A percentile compares a stretch with the other conserved stretches of the same genome.
These are phyloP conservation scores for Pristionchus mayeri DNA, from an alignment of 2,888 invertebrate species.

Conservation along the genomic window DNA sequence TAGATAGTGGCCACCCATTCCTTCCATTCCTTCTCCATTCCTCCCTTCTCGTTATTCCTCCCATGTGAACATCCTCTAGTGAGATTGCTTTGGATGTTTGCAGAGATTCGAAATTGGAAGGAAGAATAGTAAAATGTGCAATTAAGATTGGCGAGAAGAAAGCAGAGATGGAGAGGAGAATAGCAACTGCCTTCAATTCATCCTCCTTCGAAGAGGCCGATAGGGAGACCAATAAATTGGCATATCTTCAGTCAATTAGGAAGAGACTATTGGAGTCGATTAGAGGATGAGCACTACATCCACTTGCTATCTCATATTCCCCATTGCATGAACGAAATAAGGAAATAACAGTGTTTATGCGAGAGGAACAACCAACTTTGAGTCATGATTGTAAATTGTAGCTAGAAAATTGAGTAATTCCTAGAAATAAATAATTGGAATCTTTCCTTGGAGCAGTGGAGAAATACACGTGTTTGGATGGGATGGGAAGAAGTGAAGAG, in stretches of 20 bases:
- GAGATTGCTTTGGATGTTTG: neutral
- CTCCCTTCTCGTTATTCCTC: neutral
- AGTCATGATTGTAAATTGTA: constrained; percentile 40
- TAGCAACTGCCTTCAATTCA: neutral
- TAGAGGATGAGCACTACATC: constrained; percentile 23
- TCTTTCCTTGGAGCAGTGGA: constrained; percentile 1
- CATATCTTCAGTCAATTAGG: constrained; percentile 43
- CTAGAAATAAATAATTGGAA: constrained; percentile 26
- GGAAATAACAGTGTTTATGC: neutral
- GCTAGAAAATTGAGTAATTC: constrained; percentile 21
- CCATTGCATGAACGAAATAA: neutral
- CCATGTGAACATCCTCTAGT: neutral
- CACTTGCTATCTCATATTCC: neutral
- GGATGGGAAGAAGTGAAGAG: constrained; percentile 22
- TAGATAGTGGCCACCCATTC: neutral
- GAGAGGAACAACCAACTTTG: constrained; percentile 16
- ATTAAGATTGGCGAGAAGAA: constrained; percentile 16
- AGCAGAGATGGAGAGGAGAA: constrained; percentile 27
- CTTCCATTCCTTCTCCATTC: neutral
- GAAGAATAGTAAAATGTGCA: neutral
- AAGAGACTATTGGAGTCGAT: constrained; percentile 15
- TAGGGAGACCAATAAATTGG: neutral
- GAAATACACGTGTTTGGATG: neutral
- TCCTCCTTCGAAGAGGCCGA: neutral
- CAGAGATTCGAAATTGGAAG: neutral